A percentile compares a stretch with the other conserved stretches of the same genome.
Evolutionary conservation across 2,797 vertebrate species (phyloP).

Genomic region (Spheniscus humboldti): DNA sequence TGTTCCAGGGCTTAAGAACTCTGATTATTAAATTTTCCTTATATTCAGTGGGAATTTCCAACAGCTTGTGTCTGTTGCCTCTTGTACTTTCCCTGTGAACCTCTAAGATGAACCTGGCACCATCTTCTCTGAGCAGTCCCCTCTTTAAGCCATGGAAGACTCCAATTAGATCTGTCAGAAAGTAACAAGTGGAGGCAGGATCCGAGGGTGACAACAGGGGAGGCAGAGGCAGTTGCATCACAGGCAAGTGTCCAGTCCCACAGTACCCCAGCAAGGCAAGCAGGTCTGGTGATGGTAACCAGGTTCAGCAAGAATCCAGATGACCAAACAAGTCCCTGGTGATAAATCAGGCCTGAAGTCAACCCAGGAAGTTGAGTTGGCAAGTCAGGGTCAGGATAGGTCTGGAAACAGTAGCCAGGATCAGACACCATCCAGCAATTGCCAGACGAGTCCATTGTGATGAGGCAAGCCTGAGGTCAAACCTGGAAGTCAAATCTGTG

Average conservation of each 20-base stretch:
- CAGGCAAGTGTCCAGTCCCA: not conserved
- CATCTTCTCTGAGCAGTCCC: not conserved
- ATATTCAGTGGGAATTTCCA: not conserved
- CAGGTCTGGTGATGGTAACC: not conserved
- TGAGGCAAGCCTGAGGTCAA: not conserved
- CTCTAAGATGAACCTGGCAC: not conserved
- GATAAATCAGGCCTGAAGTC: not conserved
- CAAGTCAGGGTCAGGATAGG: not conserved
- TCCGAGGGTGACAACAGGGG: fast-evolving
- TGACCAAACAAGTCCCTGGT: not conserved
- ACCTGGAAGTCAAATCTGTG: not conserved
- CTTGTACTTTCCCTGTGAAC: not conserved
- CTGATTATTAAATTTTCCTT: not conserved
- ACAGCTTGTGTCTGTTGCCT: not conserved
- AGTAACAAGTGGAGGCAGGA: not conserved
- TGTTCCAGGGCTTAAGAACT: not conserved
- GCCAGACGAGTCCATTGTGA: fast-evolving
- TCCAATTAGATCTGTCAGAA: not conserved
- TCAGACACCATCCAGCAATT: not conserved
- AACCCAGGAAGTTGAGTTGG: not conserved
- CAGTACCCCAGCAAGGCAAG: not conserved
- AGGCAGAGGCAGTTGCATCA: too few species aligned
- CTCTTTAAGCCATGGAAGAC: not conserved
- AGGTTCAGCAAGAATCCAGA: not conserved
- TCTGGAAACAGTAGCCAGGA: not conserved